Percentiles rank a stretch among this genome's conserved stretches.
Evolutionary conservation across 2,797 vertebrate genomes (phyloP).

Genomic region (Cyclopterus lumpus): DNA sequence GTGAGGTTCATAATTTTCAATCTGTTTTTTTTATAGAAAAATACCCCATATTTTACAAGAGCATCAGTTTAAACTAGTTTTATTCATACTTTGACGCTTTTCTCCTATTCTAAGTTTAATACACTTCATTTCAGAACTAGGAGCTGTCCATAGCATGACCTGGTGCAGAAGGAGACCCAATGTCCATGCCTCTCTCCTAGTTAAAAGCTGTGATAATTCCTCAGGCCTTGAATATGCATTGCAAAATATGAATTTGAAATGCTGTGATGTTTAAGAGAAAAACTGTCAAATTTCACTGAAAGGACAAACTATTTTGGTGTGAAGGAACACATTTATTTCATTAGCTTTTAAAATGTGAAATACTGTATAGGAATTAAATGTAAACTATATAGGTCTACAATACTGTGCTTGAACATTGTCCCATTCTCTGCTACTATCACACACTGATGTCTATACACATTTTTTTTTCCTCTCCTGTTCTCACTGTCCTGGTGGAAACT

Average conservation of each 20-base stretch:
- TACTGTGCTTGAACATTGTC: background rate
- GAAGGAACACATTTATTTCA: background rate
- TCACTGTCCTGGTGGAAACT: background rate
- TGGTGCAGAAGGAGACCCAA: background rate
- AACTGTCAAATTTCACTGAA: background rate
- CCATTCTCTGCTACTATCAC: background rate
- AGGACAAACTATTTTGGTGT: background rate
- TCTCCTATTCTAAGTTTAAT: background rate
- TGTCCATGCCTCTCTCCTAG: background rate
- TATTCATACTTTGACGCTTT: background rate
- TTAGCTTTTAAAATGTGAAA: background rate
- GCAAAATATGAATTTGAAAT: background rate
- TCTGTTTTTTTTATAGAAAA: background rate
- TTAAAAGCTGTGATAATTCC: background rate
- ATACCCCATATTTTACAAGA: background rate
- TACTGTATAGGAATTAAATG: background rate
- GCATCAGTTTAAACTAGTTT: background rate
- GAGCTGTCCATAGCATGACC: conserved; percentile 34
- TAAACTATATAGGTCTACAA: background rate
- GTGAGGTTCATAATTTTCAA: background rate
- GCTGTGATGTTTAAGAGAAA: background rate
- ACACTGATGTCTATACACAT: background rate
- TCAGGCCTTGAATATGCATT: background rate
- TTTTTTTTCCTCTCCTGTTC: background rate
- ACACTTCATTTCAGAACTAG: conserved; percentile 32